These are phyloP conservation scores for Montipora capricornis DNA, from an alignment of 64 coral and sea anemone genomes.

Conservation along the genomic window DNA sequence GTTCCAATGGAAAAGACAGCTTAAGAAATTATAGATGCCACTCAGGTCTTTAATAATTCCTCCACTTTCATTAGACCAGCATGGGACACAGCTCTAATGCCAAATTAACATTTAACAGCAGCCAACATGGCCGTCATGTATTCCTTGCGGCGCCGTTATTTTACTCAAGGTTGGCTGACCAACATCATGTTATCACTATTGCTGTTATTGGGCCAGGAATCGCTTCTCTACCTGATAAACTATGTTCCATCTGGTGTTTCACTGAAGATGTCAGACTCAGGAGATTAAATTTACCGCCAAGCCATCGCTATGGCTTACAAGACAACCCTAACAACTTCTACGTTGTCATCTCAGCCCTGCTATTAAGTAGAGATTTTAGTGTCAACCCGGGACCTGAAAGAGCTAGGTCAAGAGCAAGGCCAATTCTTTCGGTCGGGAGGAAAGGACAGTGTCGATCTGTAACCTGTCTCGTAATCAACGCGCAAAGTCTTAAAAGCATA, in stretches of 20 bases:
- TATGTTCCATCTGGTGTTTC: constrained; percentile 31
- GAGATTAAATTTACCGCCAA: constrained; percentile 33
- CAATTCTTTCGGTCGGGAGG: constrained; percentile 24
- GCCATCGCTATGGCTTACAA: constrained; percentile 33
- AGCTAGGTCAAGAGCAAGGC: not conserved
- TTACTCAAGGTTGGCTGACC: not conserved
- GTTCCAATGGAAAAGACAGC: too few relatives aligned
- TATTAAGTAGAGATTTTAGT: constrained; percentile 45
- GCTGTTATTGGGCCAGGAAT: constrained; percentile 17
- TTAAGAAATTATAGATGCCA: too few relatives aligned
- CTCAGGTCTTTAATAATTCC: too few relatives aligned
- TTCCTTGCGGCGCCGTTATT: not conserved
- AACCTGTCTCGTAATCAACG: constrained; percentile 68
- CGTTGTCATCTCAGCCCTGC: constrained; percentile 17
- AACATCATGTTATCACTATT: not conserved
- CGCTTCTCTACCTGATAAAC: not conserved
- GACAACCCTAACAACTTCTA: constrained; percentile 26
- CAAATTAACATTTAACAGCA: too few relatives aligned
- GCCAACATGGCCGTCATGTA: not conserved
- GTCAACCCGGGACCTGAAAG: constrained; percentile 49
- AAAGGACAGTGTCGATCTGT: constrained; percentile 42
- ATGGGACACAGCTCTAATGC: too few relatives aligned
- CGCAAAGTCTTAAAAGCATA: constrained; percentile 69
- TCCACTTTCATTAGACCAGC: too few relatives aligned
- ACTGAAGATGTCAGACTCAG: constrained; percentile 6